Conservation (phyloP, 2,888 invertebrate species). For the Limenitis camilla region DNA sequence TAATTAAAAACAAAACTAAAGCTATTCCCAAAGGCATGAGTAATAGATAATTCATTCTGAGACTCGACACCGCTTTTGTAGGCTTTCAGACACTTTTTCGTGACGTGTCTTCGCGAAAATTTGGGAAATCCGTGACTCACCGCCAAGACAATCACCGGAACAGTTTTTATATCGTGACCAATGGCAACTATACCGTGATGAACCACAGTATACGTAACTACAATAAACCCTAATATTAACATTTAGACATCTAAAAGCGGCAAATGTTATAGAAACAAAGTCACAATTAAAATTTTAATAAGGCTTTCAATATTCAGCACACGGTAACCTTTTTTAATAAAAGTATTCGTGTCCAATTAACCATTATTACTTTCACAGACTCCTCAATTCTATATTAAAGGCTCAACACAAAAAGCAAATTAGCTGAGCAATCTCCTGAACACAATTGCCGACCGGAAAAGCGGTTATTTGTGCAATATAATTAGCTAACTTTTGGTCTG, state of each 20-base stretch:
- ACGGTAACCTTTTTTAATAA: slow-evolving; percentile 14
- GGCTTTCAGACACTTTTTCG: slow-evolving; percentile 51
- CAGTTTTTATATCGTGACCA: slow-evolving; percentile 14
- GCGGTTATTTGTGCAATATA: slow-evolving; percentile 31
- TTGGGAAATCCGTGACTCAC: slow-evolving; percentile 69
- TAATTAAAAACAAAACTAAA: background rate
- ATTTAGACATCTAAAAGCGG: background rate
- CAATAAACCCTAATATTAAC: background rate
- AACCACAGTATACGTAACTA: background rate
- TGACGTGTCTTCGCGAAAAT: slow-evolving; percentile 44
- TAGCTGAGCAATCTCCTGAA: slow-evolving; percentile 13
- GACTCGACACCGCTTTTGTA: slow-evolving; percentile 50
- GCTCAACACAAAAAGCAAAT: slow-evolving; percentile 14
- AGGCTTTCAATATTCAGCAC: slow-evolving; percentile 11
- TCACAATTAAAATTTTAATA: slow-evolving; percentile 8
- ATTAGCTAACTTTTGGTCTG: too few species aligned
- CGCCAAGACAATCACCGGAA: slow-evolving; percentile 37
- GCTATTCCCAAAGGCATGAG: slow-evolving; percentile 38
- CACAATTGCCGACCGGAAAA: slow-evolving; percentile 47
- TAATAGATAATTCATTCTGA: slow-evolving; percentile 44
- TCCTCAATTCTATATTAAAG: slow-evolving; percentile 11
- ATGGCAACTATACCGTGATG: background rate
- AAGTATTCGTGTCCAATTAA: slow-evolving; percentile 23
- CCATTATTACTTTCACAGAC: slow-evolving; percentile 22
- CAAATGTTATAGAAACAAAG: slow-evolving; percentile 1